Base-by-base conservation (phyloP, 2,797 vertebrate genomes). In the Pipistrellus pipistrellus region DNA sequence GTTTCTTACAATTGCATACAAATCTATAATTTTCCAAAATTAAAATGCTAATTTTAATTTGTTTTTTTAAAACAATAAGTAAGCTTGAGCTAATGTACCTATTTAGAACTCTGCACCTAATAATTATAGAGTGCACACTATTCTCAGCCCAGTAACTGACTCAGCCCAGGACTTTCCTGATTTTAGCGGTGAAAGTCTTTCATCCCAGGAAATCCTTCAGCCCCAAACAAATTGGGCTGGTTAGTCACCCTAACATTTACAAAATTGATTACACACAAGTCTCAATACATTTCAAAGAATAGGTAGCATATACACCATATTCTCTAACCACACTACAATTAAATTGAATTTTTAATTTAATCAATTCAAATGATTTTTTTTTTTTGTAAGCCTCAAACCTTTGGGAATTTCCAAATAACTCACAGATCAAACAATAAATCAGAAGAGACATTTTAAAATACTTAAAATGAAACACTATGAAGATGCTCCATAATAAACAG, bases 381-480 rank as follows among this genome's bases (percentile, higher is more conserved):
- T n/a, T 44, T 18, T 53, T 76, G 18, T 30, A 20, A 48, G 38
- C 13, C 12, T 18, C 32, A 44, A 38, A 53, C 2, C 51, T n/a
- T 85, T 82, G 46, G 32, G 80, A 75, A 81, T 13, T 53, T 75
- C 35, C 41, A 69, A 90, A 68, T 46, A 84, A 35, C 6, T 69
- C n/a, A 75, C 21, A 38, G 44, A 6, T 90, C 75, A 85, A 55
- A 55, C 53, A 55, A 77, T 27, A 41, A 80, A 32, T 21, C 30
- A 46, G 35, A 62, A 95, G 44, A 89, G 11, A 64, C 71, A 87
- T 64, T 92, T 53, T 18, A 72, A 84, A 75, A 92, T 66, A 30
- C 27, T 73, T 64, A n/a, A 94, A 71, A 77, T 12, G 27, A 23
- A 68, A 35, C n/a, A 51, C 10, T 17, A 41, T 10, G 15, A 72